These are phyloP conservation scores for Conus ventricosus DNA, from an alignment of 1,140 invertebrate genomes.

Conservation along the genomic window DNA sequence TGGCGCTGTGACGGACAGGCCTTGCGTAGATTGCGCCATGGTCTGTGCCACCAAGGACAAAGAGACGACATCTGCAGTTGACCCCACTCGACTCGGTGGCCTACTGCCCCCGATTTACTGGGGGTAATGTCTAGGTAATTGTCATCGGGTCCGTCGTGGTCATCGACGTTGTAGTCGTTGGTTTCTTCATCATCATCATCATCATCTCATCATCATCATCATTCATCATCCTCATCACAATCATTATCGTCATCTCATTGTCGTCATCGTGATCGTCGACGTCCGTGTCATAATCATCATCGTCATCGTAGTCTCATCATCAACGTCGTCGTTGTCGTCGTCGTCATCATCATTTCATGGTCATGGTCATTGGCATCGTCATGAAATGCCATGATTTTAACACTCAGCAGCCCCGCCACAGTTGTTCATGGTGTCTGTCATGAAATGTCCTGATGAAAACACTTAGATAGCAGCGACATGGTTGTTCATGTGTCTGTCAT, in stretches of 20 bases:
- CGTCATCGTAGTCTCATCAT: too few species aligned
- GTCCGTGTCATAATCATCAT: too few species aligned
- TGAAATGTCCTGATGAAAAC: too few species aligned
- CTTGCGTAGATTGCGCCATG: slow-evolving; percentile 9
- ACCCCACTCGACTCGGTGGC: slow-evolving; percentile 3
- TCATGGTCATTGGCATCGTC: not conserved
- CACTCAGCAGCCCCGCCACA: too few species aligned
- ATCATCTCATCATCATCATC: too few species aligned
- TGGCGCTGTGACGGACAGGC: not conserved
- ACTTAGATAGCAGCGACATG: not conserved
- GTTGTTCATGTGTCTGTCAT: too few species aligned
- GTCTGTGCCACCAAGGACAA: slow-evolving; percentile 16
- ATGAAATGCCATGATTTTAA: too few species aligned
- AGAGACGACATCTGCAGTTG: slow-evolving; percentile 2
- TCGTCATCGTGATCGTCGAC: too few species aligned
- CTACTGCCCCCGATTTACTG: slow-evolving; percentile 26
- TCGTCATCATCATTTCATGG: not conserved
- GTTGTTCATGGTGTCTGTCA: too few species aligned
- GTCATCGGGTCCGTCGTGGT: not conserved
- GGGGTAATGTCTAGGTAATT: not conserved
- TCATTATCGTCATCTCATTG: too few species aligned
- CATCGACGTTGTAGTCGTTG: too few species aligned
- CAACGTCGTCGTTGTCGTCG: not conserved
- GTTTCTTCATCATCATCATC: too few species aligned
- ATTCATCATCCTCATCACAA: not conserved